These are phyloP conservation scores for Coccyzus lansbergi DNA, from an alignment of 2,797 vertebrate species.

Conservation along the genomic window DNA sequence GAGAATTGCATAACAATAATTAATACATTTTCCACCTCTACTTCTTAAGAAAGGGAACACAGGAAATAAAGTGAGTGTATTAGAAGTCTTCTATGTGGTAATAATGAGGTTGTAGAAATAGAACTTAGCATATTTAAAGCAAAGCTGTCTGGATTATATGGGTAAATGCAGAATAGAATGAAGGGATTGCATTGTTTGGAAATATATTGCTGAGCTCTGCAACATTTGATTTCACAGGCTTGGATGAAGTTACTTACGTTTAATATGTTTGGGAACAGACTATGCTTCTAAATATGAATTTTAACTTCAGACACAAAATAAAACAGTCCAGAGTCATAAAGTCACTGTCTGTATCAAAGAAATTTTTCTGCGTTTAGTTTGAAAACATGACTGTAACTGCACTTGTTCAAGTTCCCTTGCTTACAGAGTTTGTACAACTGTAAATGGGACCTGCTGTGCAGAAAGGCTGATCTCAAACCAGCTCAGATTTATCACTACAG, in stretches of 20 bases:
- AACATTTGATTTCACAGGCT: neutral
- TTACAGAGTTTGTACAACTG: neutral
- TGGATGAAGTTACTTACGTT: neutral
- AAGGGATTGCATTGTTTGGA: slow-evolving; percentile 7
- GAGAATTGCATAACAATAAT: neutral
- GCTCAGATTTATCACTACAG: neutral
- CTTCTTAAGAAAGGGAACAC: neutral
- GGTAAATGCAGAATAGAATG: neutral
- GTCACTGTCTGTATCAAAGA: neutral
- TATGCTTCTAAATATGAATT: neutral
- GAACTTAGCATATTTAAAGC: neutral
- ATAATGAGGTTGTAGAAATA: neutral
- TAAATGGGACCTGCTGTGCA: neutral
- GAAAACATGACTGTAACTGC: neutral
- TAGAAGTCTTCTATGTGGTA: neutral
- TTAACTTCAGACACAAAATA: neutral
- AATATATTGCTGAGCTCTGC: neutral
- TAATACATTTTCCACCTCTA: neutral
- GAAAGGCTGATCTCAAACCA: neutral
- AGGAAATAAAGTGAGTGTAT: neutral
- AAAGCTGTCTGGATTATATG: neutral
- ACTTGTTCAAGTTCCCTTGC: neutral
- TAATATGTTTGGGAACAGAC: neutral
- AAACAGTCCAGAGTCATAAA: neutral
- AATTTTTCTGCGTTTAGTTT: neutral